Percentiles rank a stretch among this genome's conserved stretches.
Evolutionary conservation across 23 tunicate species (phyloP).

Genomic region (Styela plicata): DNA sequence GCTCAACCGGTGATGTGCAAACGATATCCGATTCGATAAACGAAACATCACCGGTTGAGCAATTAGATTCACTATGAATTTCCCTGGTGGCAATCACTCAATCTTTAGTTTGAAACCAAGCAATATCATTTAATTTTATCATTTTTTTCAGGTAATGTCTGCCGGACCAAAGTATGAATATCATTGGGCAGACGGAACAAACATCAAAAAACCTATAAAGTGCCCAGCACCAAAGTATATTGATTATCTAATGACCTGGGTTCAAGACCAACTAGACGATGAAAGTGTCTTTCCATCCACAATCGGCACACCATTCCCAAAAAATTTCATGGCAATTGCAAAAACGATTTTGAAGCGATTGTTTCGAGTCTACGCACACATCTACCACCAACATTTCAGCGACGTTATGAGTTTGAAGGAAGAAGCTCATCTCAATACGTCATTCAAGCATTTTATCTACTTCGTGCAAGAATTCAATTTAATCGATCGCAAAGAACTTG

Average conservation of each 20-base stretch:
- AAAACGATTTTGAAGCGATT: slow-evolving; percentile 88
- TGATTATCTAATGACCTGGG: slow-evolving; percentile 98
- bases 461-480: slow-evolving; percentile 92
- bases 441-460: slow-evolving; percentile 94
- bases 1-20: too few species aligned
- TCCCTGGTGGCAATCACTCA: too few species aligned
- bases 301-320: slow-evolving; percentile 92
- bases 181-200: slow-evolving; percentile 96
- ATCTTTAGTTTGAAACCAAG: too few species aligned
- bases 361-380: slow-evolving; percentile 96
- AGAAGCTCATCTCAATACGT: slow-evolving; percentile 95
- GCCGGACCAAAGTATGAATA: slow-evolving; percentile 98
- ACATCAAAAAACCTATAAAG: slow-evolving; percentile 86
- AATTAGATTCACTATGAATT: too few species aligned
- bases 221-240: slow-evolving; percentile 91
- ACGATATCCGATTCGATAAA: too few species aligned
- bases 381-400: slow-evolving; percentile 92
- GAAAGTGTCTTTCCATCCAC: slow-evolving; percentile 88
- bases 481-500: slow-evolving; percentile 82
- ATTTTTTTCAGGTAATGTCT: slow-evolving; percentile 55
- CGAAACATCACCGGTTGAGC: too few species aligned
- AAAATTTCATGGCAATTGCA: slow-evolving; percentile 82
- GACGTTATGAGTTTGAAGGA: slow-evolving; percentile 81
- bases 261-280: slow-evolving; percentile 88
- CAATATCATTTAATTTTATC: too few species aligned